Evolutionary conservation across 2,113 vertebrate species (phyloP).

Genomic region (Sarotherodon lohbergeri): DNA sequence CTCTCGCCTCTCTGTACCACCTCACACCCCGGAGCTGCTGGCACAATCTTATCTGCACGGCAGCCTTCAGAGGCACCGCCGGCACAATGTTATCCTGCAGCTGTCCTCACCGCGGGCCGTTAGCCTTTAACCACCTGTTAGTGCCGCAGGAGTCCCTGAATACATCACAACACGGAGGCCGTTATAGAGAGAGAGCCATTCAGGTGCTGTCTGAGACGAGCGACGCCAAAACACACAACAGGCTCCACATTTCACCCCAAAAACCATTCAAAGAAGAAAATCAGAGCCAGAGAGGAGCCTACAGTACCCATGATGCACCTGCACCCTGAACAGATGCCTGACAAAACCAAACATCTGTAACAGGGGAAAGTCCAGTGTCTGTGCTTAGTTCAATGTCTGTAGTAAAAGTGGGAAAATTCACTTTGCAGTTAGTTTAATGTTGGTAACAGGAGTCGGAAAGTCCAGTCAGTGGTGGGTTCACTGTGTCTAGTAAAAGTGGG

Average conservation of each 20-base stretch:
- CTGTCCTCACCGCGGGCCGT: not conserved
- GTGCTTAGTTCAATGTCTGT: rapidly evolving
- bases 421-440: no score
- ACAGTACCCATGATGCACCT: not conserved
- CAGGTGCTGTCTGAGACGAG: not conserved
- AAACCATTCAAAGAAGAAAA: not conserved
- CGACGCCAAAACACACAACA: no score
- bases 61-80: not conserved
- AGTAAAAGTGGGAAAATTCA: rapidly evolving
- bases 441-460: no score
- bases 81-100: not conserved
- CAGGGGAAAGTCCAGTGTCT: rapidly evolving
- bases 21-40: not conserved
- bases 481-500: rapidly evolving
- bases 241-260: not conserved
- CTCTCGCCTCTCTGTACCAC: not conserved
- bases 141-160: not conserved
- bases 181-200: not conserved
- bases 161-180: not conserved
- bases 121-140: not conserved
- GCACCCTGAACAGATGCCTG: not conserved
- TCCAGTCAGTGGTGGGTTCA: not conserved
- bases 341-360: not conserved
- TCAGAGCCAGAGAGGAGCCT: not conserved
- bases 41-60: not conserved